A percentile compares a stretch with the other conserved stretches of the same genome.
Evolutionary conservation across 2,888 invertebrate species (phyloP).

Genomic region (Drosophila niveifrons): DNA sequence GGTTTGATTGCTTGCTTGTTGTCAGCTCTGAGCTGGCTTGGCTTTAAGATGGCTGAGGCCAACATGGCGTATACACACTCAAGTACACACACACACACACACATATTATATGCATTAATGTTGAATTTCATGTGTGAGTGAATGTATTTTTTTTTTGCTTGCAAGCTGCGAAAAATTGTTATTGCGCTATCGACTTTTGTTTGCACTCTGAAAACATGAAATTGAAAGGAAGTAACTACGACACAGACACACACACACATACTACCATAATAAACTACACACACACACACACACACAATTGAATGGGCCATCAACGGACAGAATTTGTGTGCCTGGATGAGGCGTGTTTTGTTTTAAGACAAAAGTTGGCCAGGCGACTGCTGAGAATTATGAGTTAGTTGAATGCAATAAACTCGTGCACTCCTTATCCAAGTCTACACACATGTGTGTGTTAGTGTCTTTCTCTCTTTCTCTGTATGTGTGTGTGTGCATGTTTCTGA

Average conservation of each 20-base stretch:
- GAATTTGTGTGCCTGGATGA: conserved; percentile 30
- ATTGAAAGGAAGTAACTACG: conserved; percentile 68
- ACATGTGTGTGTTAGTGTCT: conserved; percentile 4
- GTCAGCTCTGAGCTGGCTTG: conserved; percentile 13
- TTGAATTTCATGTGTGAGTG: conserved; percentile 15
- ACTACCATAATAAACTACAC: background rate
- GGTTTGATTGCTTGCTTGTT: conserved; percentile 28
- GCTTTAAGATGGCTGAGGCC: conserved; percentile 42
- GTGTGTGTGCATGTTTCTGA: conserved; percentile 27
- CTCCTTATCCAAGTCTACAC: background rate
- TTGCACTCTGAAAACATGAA: conserved; percentile 67
- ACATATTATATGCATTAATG: conserved; percentile 37
- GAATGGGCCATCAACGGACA: conserved; percentile 17
- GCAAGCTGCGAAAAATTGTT: conserved; percentile 66
- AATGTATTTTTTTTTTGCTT: conserved; percentile 28
- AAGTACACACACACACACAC: conserved; percentile 6
- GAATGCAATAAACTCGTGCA: conserved; percentile 65
- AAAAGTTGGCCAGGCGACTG: conserved; percentile 57
- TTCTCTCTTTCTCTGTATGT: conserved; percentile 5
- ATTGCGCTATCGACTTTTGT: conserved; percentile 69
- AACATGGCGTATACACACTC: conserved; percentile 13
- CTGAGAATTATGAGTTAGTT: conserved; percentile 69
- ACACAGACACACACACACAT: conserved; percentile 33
- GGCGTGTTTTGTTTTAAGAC: conserved; percentile 65
- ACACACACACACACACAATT: background rate